Base-by-base conservation (phyloP, 92 coral and sea anemone genomes). In the Bergia puertoricense region DNA sequence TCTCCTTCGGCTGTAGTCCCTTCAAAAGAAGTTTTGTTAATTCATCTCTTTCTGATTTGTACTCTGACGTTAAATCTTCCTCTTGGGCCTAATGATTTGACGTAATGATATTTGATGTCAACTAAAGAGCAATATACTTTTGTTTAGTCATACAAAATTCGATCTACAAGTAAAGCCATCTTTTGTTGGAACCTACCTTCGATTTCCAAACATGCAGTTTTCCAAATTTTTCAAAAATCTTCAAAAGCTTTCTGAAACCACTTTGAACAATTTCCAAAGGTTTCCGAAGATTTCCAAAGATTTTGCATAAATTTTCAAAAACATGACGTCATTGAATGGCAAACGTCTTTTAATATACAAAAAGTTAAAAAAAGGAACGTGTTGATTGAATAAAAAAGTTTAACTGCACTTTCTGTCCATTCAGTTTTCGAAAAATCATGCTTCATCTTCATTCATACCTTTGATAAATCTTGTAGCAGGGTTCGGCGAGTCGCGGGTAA, bases 41-140 rank as follows among this genome's bases (percentile, higher is more conserved):
- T 43, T 73, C 80, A 79, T 92, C 91, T 54, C 94, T 82, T 73
- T 92, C 94, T n/a, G 80, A 46, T 82, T 48, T 90, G 91, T 92
- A 92, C 40, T 92, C 94, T 4, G 85, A 56, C 5, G 94, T 92
- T 74, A 92, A 38, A 59, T 92, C 94, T 43, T 90, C 93, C 88
- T 92, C 94, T 39, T 86, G 83, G 15, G 94, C 94, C 94, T 92
- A 74, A 23, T 14, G 38, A 71, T 54, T n/a, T 75, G 43, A 39
- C 4, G 30, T 39, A 43, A 44, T 30, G 14, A 5, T 36, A 75
- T 13, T 75, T 75, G 9, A 6, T 75, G 22, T 75, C 50, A 39
- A 39, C 3, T 54, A 54, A 13, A 1, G 16, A 0, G 8, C 6
- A 46, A 46, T 5, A 46, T 9, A 46, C 8, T 46, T 46, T 46